phyloP scores from a whole-genome alignment of 2,113 vertebrate genomes.

The Baryphthengus martii region DNA sequence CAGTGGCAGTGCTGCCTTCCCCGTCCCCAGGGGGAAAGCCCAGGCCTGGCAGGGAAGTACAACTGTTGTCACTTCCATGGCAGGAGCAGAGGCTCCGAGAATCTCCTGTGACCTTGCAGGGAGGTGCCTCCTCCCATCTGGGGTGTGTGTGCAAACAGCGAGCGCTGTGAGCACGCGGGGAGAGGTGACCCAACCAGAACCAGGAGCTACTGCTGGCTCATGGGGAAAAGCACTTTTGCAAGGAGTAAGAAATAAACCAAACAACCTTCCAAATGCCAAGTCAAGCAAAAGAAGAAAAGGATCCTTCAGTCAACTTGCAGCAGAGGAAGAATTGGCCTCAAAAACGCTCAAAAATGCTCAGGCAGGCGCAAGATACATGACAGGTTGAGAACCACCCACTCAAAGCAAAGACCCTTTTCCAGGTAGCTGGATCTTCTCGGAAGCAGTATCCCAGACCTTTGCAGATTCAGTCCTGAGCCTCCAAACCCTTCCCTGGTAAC shows the following conservation, averaged over 20 bases:
- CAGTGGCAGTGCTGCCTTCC: neutral
- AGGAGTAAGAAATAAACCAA: neutral
- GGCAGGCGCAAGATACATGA: neutral
- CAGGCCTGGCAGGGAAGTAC: neutral
- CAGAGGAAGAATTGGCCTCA: neutral
- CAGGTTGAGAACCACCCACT: neutral
- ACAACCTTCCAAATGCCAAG: neutral
- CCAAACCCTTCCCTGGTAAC: neutral
- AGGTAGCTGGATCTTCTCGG: neutral
- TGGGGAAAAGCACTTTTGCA: neutral
- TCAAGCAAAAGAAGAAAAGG: neutral
- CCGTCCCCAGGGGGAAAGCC: neutral
- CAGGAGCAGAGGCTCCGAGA: neutral
- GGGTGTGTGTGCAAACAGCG: neutral
- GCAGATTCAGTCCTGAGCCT: neutral
- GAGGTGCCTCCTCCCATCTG: too few relatives aligned
- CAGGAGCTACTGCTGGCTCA: neutral
- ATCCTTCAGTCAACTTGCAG: neutral
- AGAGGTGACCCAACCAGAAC: neutral
- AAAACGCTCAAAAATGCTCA: neutral
- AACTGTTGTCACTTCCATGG: rapidly evolving
- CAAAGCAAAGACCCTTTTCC: neutral
- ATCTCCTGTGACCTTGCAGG: too few relatives aligned
- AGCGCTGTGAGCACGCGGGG: rapidly evolving
- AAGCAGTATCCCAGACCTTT: neutral